Base-by-base conservation (phyloP, 2,888 invertebrate species). In the Meiosimyza platycephala region DNA sequence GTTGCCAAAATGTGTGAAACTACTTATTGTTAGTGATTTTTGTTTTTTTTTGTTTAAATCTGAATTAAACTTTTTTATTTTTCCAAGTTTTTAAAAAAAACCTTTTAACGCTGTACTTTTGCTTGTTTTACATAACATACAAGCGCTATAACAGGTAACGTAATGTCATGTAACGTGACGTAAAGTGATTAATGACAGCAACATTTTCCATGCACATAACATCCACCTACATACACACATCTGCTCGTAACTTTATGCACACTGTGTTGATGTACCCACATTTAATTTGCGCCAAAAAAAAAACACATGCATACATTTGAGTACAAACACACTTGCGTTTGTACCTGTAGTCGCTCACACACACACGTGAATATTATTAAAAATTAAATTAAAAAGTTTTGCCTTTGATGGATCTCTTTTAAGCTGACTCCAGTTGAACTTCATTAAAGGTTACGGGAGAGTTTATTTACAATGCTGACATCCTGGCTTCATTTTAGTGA, bases 341-440 rank as follows among this genome's bases (percentile, higher is more conserved):
- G 57, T 28, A 57, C 9, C 28, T 28, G 28, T 18, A 16, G 28
- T 11, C 51, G 11, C 63, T 40, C 63, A 63, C 48, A 13, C 33
- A 13, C 33, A 33, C 48, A 48, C 63, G 18, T 13, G 12, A 9
- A 63, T 47, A 40, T 63, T 63, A n/a, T 50, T 48, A 18, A 51
- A 57, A 71, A 66, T 72, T 47, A 72, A 72, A 72, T 72, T 72
- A 66, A 66, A 72, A 71, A 72, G 66, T 72, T 72, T 72, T 16
- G 40, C 59, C 28, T 66, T 52, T 72, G 60, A 72, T 72, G 60
- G 66, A 72, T 72, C 65, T 51, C n/a, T 40, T 40, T 18, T 71
- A 71, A 71, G 71, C 71, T 71, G 63, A 47, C 71, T 71, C 52
- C 7, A 59, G 18, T 11, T 50, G 54, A n/a, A 57, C 65, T 65